These are phyloP conservation scores for Turritopsis dohrnii DNA, from an alignment of 30 jellyfish, hydroid and myxozoan species.

Conservation along the genomic window DNA sequence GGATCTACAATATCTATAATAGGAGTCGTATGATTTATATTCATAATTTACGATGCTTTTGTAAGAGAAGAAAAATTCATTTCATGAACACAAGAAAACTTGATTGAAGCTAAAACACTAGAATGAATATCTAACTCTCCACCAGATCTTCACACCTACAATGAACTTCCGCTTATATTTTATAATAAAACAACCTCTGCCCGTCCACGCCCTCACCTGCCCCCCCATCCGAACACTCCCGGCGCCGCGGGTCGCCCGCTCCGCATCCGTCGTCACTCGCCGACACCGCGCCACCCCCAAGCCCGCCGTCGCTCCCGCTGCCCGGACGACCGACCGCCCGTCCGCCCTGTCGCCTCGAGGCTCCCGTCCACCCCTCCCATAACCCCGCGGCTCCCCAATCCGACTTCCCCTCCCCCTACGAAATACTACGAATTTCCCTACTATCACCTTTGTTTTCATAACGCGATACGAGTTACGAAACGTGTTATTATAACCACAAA, in stretches of 20 bases:
- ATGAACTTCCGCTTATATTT: not conserved
- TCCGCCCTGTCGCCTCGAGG: not conserved
- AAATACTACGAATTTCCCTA: too few relatives aligned
- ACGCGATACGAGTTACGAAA: too few relatives aligned
- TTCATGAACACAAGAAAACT: not conserved
- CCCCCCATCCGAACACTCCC: not conserved
- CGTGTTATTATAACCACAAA: too few relatives aligned
- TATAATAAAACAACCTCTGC: not conserved
- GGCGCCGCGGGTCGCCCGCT: too few relatives aligned
- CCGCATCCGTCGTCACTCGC: too few relatives aligned
- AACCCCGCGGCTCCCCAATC: too few relatives aligned
- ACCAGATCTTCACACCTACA: slow-evolving; percentile 2
- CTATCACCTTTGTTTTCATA: too few relatives aligned
- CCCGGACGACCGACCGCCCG: not conserved
- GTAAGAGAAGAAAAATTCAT: slow-evolving; percentile 22
- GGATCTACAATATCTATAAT: slow-evolving; percentile 61
- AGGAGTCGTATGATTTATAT: slow-evolving; percentile 43
- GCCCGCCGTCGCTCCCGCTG: not conserved
- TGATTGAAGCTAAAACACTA: not conserved
- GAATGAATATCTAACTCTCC: slow-evolving; percentile 20
- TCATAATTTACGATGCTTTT: slow-evolving; percentile 48
- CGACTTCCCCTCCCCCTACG: too few relatives aligned
- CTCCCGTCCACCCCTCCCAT: too few relatives aligned
- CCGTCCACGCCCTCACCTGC: too few relatives aligned
- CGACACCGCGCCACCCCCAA: not conserved